These are phyloP conservation scores for Okamejei kenojei DNA, from an alignment of 2,797 vertebrate species.

Conservation along the genomic window DNA sequence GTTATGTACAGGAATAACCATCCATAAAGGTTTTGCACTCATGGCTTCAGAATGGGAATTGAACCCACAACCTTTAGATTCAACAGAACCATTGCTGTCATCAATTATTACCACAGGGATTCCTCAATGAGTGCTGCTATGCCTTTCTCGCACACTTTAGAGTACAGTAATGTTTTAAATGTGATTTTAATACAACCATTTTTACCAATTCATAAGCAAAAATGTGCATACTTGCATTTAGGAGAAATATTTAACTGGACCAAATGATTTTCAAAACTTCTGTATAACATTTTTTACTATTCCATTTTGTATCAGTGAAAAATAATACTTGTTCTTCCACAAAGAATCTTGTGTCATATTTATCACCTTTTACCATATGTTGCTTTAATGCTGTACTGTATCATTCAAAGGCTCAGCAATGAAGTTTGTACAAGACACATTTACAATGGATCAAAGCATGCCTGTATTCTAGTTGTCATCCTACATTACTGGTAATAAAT, in stretches of 20 bases:
- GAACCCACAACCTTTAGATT: too few relatives aligned
- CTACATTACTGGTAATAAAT: conserved; percentile 21
- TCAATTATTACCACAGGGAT: neutral
- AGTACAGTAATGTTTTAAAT: neutral
- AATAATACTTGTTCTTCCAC: neutral
- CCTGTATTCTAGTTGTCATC: conserved; percentile 22
- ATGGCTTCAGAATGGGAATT: too few relatives aligned
- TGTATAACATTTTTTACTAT: neutral
- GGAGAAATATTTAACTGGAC: neutral
- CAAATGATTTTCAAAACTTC: neutral
- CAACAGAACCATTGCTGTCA: too few relatives aligned
- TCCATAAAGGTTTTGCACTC: too few relatives aligned
- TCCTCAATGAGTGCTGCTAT: neutral
- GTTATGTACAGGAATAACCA: too few relatives aligned
- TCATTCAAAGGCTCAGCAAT: neutral
- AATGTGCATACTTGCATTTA: neutral
- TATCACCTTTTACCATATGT: neutral
- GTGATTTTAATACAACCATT: neutral
- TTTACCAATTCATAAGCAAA: neutral
- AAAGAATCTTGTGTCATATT: neutral
- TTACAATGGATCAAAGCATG: conserved; percentile 25
- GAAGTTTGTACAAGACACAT: conserved; percentile 9
- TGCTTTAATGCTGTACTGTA: neutral
- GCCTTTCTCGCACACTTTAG: neutral
- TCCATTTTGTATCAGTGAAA: neutral